Base-by-base conservation (phyloP, 2,888 invertebrate species). In the Xanthostigma xanthostigma region DNA sequence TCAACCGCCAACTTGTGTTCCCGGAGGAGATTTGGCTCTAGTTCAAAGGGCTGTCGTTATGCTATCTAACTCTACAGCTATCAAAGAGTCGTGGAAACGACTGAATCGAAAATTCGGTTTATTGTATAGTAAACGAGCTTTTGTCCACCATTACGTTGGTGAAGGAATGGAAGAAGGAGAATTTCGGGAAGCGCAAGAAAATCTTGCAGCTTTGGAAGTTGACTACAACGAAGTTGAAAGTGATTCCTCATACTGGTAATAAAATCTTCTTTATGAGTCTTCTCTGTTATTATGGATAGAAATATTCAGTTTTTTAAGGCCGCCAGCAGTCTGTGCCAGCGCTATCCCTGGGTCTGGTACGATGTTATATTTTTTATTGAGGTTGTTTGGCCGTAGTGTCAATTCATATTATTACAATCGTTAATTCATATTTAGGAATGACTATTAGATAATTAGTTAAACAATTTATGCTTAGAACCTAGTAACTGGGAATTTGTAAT, bases 71-170 rank as follows among this genome's bases (percentile, higher is more conserved):
- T 87, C 75, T 47, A 83, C 91, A 57, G 82, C 79, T 36, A 82
- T 94, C 51, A 78, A 81, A 46, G 76, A 77, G 33, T 82, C 88
- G 5, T 94, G 92, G 92, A 76, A 80, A 50, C 75, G 83, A 47
- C 68, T 93, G 13, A 75, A 79, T 58, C 76, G 75, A 57, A 92
- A 93, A 64, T 91, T 84, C 63, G 81, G 83, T 51, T 64, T 85
- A 45, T 85, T 93, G 79, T 89, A 81, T 59, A 73, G 78, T 49
- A 87, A 89, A 62, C 74, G 86, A 49, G 89, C 91, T 6, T 93
- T 92, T 63, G 80, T 93, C 11, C 91, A 92, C 66, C 92, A 92
- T 73, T 94, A 82, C 58, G 72, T 82, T 5, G 76, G 78, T 3
- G 84, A 83, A 68, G 84, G 84, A 2, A 69, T 84, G 64, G 84